Evolutionary conservation across 2,113 vertebrate genomes (phyloP).

Genomic region (Himantopus leucocephalus): DNA sequence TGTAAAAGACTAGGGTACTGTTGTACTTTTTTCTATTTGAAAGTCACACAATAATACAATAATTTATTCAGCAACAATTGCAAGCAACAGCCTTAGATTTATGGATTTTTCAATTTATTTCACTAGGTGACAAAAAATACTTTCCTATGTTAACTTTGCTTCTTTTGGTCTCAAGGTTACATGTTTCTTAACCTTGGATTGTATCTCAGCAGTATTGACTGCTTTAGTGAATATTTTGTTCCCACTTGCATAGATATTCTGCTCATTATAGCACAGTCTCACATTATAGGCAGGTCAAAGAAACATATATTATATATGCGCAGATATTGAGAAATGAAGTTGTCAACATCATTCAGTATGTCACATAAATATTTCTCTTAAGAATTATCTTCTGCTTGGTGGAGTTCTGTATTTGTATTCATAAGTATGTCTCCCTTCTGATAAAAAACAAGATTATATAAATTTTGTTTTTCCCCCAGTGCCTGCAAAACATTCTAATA

Average conservation of each 20-base stretch:
- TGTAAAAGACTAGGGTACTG: background rate
- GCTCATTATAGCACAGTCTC: background rate
- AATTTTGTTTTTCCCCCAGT: background rate
- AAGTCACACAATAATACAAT: background rate
- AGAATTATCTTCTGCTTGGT: constrained; percentile 13
- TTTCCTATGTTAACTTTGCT: background rate
- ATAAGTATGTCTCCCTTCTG: background rate
- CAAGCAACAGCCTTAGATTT: background rate
- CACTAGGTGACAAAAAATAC: background rate
- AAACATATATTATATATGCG: constrained; percentile 3
- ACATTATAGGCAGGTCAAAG: constrained; percentile 13
- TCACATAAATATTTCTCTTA: constrained; percentile 54
- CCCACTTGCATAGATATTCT: background rate
- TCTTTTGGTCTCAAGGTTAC: background rate
- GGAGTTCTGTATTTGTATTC: constrained; percentile 47
- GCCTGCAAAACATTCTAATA: constrained; percentile 27
- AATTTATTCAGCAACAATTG: background rate
- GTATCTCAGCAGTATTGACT: background rate
- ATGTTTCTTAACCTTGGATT: constrained; percentile 18
- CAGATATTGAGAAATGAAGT: constrained; percentile 42
- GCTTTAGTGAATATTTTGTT: constrained; percentile 45
- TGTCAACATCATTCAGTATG: constrained; percentile 31
- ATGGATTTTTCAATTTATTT: constrained; percentile 25
- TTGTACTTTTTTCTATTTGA: background rate
- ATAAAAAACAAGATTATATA: constrained; percentile 42